Percentiles rank a stretch among this genome's conserved stretches.
Evolutionary conservation across 2,113 vertebrate genomes (phyloP).

Genomic region (Canis aureus): DNA sequence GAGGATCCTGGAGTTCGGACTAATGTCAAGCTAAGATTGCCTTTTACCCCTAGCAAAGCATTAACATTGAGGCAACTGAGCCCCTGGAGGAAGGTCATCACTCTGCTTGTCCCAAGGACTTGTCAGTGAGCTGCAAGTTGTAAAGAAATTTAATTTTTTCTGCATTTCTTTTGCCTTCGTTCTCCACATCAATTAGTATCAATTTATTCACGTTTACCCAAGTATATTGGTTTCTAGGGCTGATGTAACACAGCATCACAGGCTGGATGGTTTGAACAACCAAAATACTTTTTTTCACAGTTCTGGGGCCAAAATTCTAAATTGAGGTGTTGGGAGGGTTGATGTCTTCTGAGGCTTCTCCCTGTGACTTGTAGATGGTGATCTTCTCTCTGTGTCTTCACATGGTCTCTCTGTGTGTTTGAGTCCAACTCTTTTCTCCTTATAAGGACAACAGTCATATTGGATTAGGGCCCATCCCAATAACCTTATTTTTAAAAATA

Average conservation of each 20-base stretch:
- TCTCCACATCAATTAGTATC: neutral
- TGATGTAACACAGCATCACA: neutral
- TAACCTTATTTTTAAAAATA: neutral
- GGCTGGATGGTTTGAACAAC: neutral
- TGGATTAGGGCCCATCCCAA: neutral
- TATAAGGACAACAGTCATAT: neutral
- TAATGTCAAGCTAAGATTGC: neutral
- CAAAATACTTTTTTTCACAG: neutral
- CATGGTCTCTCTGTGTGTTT: neutral
- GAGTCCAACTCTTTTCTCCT: neutral
- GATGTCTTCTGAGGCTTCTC: neutral
- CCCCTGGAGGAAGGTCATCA: neutral
- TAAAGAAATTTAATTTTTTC: neutral
- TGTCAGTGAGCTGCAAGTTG: neutral
- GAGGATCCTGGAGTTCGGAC: neutral
- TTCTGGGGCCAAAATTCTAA: neutral
- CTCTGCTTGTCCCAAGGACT: neutral
- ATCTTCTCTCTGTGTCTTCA: neutral
- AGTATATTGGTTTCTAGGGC: too few relatives aligned
- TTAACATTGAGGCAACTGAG: neutral
- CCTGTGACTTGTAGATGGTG: neutral
- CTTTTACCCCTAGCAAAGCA: neutral
- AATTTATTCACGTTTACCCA: neutral
- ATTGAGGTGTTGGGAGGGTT: too few relatives aligned
- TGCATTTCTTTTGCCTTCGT: neutral